Percentiles rank a stretch among this genome's conserved stretches.
phyloP scores from a whole-genome alignment of 2,113 vertebrate species.

The Gavialis gangeticus region DNA sequence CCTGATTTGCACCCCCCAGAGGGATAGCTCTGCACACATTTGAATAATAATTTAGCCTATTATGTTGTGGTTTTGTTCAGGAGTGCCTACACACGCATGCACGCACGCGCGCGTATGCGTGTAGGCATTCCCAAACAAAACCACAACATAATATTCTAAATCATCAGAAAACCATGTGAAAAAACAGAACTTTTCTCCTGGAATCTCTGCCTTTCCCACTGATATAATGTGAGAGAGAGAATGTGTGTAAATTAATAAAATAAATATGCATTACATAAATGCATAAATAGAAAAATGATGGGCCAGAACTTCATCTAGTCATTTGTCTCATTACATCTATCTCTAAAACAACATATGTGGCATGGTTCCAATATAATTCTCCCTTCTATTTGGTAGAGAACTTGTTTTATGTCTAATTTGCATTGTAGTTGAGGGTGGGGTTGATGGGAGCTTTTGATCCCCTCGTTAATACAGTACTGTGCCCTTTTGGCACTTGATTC shows the following conservation, averaged over 20 bases:
- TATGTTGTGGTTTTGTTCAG: no score
- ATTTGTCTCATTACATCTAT: neutral
- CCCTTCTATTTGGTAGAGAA: no score
- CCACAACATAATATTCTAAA: neutral
- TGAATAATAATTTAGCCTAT: no score
- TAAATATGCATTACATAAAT: no score
- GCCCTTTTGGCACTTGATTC: neutral
- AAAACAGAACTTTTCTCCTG: neutral
- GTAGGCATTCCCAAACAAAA: neutral
- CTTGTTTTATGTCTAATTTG: neutral
- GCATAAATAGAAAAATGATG: neutral
- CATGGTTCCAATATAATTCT: no score
- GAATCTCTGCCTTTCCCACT: rapidly evolving
- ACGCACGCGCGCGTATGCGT: neutral
- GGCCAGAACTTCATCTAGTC: neutral
- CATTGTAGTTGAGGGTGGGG: neutral
- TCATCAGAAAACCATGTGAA: neutral
- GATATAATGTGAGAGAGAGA: neutral
- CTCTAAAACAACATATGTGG: neutral
- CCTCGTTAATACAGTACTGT: neutral
- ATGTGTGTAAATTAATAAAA: no score
- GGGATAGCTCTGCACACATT: no score
- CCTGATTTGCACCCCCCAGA: no score
- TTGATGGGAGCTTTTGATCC: neutral
- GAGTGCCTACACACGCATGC: neutral